Percentiles rank a stretch among this genome's conserved stretches.
These are phyloP conservation scores for Pseudorhombus dupliciocellatus DNA, from an alignment of 2,113 vertebrate species.

Conservation along the genomic window DNA sequence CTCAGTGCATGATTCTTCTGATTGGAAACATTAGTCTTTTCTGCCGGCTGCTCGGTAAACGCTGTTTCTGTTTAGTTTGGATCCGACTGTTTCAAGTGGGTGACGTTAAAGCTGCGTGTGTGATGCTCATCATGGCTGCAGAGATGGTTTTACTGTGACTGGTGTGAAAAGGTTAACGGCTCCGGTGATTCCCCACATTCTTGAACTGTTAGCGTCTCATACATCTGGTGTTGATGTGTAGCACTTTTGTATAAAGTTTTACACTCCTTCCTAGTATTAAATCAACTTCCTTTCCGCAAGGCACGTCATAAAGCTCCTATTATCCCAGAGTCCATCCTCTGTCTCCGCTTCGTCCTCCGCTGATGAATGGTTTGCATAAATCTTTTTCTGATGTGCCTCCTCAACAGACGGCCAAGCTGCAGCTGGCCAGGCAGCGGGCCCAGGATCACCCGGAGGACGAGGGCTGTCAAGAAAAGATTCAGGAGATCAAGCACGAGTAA, in stretches of 20 bases:
- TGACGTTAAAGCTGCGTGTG: background rate
- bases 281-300: background rate
- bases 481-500: constrained; percentile 87
- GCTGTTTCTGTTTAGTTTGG: background rate
- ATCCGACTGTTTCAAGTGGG: background rate
- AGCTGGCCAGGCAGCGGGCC: constrained; percentile 86
- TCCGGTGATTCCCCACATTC: constrained; percentile 18
- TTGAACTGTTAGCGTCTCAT: constrained; percentile 11
- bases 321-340: constrained; percentile 33
- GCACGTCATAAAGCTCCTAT: constrained; percentile 34
- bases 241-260: constrained; percentile 37
- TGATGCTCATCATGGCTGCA: background rate
- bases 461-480: constrained; percentile 82
- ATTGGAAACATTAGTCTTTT: background rate
- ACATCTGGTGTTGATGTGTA: constrained; percentile 41
- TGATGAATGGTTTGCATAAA: constrained; percentile 64
- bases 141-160: background rate
- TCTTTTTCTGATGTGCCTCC: constrained; percentile 57
- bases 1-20: background rate
- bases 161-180: constrained; percentile 22
- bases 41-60: too few species aligned
- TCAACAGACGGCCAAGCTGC: constrained; percentile 87
- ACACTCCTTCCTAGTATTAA: constrained; percentile 1
- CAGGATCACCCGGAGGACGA: constrained; percentile 87
- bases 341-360: constrained; percentile 27